Evolutionary conservation across 2,888 invertebrate genomes (phyloP).

Genomic region (Ligdia adustata): DNA sequence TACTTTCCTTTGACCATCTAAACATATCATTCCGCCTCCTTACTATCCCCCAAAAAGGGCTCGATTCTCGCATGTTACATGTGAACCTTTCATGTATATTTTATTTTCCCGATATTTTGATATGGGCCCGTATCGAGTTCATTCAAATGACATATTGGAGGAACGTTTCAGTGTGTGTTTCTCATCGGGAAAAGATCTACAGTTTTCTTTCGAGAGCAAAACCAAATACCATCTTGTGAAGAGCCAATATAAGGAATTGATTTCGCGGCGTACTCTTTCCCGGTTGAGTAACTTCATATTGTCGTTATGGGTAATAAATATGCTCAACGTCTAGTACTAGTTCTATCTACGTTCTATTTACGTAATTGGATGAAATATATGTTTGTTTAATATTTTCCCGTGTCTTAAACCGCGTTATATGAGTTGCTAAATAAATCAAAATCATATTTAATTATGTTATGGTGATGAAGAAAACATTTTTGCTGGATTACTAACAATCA

Average conservation of each 20-base stretch:
- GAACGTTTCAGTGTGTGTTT: constrained; percentile 69
- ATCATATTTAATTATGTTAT: no score
- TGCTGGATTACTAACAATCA: no score
- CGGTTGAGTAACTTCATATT: constrained; percentile 32
- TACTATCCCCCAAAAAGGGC: constrained; percentile 63
- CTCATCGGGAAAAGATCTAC: constrained; percentile 62
- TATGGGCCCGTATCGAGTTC: constrained; percentile 71
- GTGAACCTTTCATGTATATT: constrained; percentile 79
- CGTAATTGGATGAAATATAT: no score
- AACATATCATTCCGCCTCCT: constrained; percentile 63
- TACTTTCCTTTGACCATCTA: constrained; percentile 67
- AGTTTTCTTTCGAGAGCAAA: constrained; percentile 66
- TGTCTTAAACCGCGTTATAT: no score
- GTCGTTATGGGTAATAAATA: constrained; percentile 1
- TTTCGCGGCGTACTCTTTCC: constrained; percentile 47
- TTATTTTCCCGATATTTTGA: constrained; percentile 72
- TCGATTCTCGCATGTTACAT: constrained; percentile 65
- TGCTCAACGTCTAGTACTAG: no score
- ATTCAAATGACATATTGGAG: constrained; percentile 79
- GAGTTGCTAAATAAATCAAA: no score
- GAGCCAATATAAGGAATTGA: constrained; percentile 66
- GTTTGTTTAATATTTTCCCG: no score
- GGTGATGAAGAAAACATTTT: no score
- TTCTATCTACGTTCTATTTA: no score
- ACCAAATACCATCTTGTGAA: constrained; percentile 63